Evolutionary conservation across 1,140 invertebrate genomes (phyloP), one percentile per base, ranked within the genome.

Genomic region (Drosophila santomea): DNA sequence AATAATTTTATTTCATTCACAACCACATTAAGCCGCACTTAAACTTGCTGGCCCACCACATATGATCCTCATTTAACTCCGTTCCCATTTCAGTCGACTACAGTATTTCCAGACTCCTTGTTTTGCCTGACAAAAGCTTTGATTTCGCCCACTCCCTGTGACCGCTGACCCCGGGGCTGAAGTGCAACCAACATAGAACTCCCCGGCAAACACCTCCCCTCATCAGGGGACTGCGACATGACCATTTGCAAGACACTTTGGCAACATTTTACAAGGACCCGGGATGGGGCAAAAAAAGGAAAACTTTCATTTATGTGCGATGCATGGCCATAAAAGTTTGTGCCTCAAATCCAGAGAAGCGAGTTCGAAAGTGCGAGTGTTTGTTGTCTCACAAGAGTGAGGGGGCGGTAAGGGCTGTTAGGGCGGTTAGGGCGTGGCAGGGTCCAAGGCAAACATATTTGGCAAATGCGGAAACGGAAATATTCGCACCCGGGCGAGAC

Each of bases 241-340:
- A 67, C 72, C 73, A 75, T 75, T 75, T 75, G 73, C 60, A 75
- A 75, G 73, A 75, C 73, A 75, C 72, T 75, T 75, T 67, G 73
- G 72, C 58, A 74, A 75, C 73, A 75, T 75, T 75, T 75, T 75
- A 75, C 73, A 75, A 75, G 73, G 52, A 75, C 41, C 63, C 44
- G 36, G 63, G 35, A 60, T 41, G 35, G 39, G 52, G 57, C 36
- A n/a, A 47, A 61, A 78, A 75, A 80, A 75, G 76, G 79, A 77
- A 85, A 86, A 82, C 83, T 83, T 86, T 88, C 83, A 86, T 86
- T 86, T 86, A 86, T 86, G 83, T 86, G 67, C 83, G 82, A 74
- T 78, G 84, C 84, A 86, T 74, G 84, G 75, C 72, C 83, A 86
- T 88, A 86, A 86, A 86, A 86, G 79, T 88, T 88, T 85, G 64